Percentiles rank a stretch among this genome's conserved stretches.
Evolutionary conservation across 1,140 invertebrate species (phyloP).

Genomic region (Ladona fulva): DNA sequence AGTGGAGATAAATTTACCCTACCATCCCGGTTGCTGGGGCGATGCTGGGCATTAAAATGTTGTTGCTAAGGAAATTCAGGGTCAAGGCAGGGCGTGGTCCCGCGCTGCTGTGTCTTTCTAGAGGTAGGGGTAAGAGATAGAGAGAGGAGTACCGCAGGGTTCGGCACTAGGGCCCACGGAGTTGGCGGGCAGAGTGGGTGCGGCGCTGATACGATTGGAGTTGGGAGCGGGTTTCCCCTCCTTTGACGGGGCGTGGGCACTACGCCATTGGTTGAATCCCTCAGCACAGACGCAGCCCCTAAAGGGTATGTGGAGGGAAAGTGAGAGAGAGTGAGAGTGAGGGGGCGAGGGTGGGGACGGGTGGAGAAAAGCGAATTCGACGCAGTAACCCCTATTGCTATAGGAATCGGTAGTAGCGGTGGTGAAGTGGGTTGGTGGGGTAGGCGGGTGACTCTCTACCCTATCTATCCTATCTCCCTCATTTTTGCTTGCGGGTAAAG

Average conservation of each 20-base stretch:
- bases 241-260: neutral
- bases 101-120: neutral
- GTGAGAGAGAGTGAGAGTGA: neutral
- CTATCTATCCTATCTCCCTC: neutral
- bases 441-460: neutral
- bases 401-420: neutral
- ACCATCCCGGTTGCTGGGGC: neutral
- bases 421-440: constrained; percentile 5
- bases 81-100: constrained; percentile 4
- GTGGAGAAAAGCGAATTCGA: neutral
- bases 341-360: neutral
- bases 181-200: neutral
- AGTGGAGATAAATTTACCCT: neutral
- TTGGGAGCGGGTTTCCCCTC: neutral
- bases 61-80: constrained; percentile 9
- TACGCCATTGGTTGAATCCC: neutral
- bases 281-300: neutral
- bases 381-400: constrained; percentile 3
- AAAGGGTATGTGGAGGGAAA: neutral
- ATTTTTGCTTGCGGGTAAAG: neutral
- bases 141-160: constrained; percentile 1
- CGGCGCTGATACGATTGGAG: neutral
- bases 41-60: constrained; percentile 9
- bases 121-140: neutral
- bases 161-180: neutral